These are phyloP conservation scores for Seriola aureovittata DNA, from an alignment of 2,113 vertebrate genomes.

Conservation along the genomic window DNA sequence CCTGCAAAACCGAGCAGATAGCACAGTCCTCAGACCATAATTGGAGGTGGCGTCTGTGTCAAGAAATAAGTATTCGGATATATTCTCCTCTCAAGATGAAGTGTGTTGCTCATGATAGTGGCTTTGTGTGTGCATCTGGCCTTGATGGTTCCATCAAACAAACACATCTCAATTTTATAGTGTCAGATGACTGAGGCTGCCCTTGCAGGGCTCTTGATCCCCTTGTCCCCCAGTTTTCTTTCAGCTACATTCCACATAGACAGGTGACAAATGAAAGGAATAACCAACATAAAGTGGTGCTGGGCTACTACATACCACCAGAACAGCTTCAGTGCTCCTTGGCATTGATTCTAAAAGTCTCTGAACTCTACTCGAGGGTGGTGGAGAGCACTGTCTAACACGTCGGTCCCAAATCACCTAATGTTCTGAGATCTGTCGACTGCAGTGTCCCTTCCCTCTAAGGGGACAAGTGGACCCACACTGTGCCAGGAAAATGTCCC, in stretches of 20 bases:
- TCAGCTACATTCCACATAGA: constrained; percentile 11
- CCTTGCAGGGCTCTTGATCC: neutral
- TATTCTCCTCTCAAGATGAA: constrained; percentile 21
- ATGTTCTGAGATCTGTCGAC: too few relatives aligned
- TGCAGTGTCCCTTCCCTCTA: neutral
- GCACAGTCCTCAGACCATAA: constrained; percentile 25
- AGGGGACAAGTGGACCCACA: too few relatives aligned
- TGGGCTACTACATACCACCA: too few relatives aligned
- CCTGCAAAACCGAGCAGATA: constrained; percentile 41
- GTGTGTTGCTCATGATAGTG: neutral
- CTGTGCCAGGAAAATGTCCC: too few relatives aligned
- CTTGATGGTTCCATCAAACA: neutral
- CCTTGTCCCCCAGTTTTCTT: constrained; percentile 26
- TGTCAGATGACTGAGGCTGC: neutral
- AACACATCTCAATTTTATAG: constrained; percentile 47
- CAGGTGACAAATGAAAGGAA: neutral
- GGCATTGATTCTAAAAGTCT: too few relatives aligned
- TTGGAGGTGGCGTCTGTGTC: constrained; percentile 35
- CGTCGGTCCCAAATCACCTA: neutral
- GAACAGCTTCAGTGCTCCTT: too few relatives aligned
- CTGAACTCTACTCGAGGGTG: too few relatives aligned
- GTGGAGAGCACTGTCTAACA: neutral
- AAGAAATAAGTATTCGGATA: constrained; percentile 9
- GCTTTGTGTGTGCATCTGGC: constrained; percentile 2
- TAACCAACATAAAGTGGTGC: too few relatives aligned